Evolutionary conservation across 2,797 vertebrate genomes (phyloP).

Genomic region (Parauchenoglanis ngamensis): DNA sequence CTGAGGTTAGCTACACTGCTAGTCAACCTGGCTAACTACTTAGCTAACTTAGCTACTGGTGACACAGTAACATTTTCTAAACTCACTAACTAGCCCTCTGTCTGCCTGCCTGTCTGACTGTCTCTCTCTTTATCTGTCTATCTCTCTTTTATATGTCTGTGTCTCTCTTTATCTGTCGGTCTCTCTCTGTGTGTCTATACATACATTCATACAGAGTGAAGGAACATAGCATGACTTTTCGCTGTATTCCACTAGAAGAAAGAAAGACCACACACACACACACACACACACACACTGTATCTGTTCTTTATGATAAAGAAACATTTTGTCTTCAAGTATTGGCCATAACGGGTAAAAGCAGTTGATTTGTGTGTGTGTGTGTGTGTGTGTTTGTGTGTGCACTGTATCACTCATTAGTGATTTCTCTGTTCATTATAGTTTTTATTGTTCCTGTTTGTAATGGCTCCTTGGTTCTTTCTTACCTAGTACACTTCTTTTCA

Average conservation of each 20-base stretch:
- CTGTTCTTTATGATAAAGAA: neutral
- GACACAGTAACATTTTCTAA: no score
- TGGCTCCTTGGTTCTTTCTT: neutral
- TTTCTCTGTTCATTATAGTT: neutral
- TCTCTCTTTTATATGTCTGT: neutral
- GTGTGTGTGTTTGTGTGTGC: slow-evolving; percentile 1
- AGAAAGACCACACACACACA: neutral
- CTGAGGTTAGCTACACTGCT: no score
- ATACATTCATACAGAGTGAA: neutral
- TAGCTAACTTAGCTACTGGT: no score
- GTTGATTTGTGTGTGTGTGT: neutral
- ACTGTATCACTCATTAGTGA: neutral
- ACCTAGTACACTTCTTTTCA: neutral
- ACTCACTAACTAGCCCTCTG: neutral
- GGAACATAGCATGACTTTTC: neutral
- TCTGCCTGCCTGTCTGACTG: neutral
- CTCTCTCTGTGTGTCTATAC: neutral
- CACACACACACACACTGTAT: neutral
- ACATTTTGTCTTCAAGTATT: neutral
- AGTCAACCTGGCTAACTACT: neutral
- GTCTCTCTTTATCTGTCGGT: neutral
- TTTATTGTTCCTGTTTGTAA: neutral
- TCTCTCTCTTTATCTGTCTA: neutral
- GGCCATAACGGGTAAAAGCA: neutral
- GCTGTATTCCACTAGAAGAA: neutral